These are phyloP conservation scores for Parochlus steinenii DNA, from an alignment of 2,888 invertebrate genomes.

Conservation along the genomic window DNA sequence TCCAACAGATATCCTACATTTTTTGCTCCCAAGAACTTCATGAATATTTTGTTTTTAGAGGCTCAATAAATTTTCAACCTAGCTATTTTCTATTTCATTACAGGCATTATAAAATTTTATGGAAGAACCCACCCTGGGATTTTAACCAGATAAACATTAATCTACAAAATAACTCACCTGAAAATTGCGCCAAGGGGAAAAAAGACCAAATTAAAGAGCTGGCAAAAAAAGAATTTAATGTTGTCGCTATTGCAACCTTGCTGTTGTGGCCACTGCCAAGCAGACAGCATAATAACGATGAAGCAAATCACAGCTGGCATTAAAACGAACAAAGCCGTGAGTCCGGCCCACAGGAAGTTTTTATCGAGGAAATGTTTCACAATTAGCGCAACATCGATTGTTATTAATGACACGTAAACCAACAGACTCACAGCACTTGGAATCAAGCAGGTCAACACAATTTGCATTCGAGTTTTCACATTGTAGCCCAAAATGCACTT, in stretches of 20 bases:
- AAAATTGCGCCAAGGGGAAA: constrained; percentile 46
- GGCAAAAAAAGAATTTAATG: constrained; percentile 31
- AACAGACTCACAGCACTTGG: constrained; percentile 40
- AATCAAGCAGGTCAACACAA: constrained; percentile 30
- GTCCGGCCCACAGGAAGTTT: constrained; percentile 34
- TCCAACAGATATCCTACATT: too few relatives aligned
- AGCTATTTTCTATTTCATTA: too few relatives aligned
- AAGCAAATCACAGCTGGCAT: constrained; percentile 41
- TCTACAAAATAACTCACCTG: constrained; percentile 30
- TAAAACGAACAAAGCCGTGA: constrained; percentile 32
- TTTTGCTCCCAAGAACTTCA: too few relatives aligned
- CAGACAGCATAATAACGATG: constrained; percentile 39
- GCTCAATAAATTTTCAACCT: too few relatives aligned
- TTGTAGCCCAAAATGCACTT: constrained; percentile 24
- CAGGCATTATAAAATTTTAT: too few relatives aligned
- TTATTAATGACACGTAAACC: constrained; percentile 47
- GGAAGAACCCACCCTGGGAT: too few relatives aligned
- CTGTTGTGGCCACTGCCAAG: constrained; percentile 37
- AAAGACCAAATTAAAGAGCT: constrained; percentile 34
- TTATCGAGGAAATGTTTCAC: constrained; percentile 43
- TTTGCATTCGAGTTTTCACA: constrained; percentile 26
- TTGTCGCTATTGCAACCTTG: constrained; percentile 31
- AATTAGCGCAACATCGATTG: constrained; percentile 48
- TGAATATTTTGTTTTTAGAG: too few relatives aligned
- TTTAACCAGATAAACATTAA: constrained; percentile 1